A percentile compares a stretch with the other conserved stretches of the same genome.
phyloP scores from a whole-genome alignment of 2,888 invertebrate genomes.

The Pocota personata region DNA sequence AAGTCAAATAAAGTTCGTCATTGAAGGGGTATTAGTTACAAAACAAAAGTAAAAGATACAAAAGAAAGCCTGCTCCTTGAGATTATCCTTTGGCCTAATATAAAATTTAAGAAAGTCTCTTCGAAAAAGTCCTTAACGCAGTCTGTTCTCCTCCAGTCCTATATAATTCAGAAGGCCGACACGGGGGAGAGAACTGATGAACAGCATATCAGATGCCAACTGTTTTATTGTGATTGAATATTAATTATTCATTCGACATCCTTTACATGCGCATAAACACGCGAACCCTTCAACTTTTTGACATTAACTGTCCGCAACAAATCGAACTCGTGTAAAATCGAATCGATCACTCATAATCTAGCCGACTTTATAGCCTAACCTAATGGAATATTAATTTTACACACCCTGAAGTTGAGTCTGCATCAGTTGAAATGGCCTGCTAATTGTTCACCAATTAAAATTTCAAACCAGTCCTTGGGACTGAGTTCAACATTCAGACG shows the following conservation, averaged over 20 bases:
- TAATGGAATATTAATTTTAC: constrained; percentile 23
- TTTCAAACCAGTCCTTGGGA: constrained; percentile 16
- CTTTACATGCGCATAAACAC: constrained; percentile 11
- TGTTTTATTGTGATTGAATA: constrained; percentile 32
- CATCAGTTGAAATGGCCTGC: constrained; percentile 1
- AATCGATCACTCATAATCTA: background rate
- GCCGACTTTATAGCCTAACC: background rate
- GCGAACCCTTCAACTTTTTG: constrained; percentile 6
- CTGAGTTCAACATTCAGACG: too few relatives aligned
- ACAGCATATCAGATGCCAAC: constrained; percentile 5
- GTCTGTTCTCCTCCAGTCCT: background rate
- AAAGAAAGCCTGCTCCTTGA: too few relatives aligned
- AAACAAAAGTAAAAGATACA: too few relatives aligned
- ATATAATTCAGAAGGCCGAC: background rate
- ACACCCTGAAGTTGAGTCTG: background rate
- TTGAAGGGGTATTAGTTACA: too few relatives aligned
- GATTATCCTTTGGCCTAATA: too few relatives aligned
- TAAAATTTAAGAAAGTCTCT: too few relatives aligned
- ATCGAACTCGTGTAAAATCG: constrained; percentile 34
- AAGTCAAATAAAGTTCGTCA: too few relatives aligned
- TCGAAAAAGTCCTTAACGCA: background rate
- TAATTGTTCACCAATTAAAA: constrained; percentile 37
- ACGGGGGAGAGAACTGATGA: background rate
- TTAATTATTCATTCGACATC: constrained; percentile 25
- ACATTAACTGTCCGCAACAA: constrained; percentile 24